Evolutionary conservation across 2,113 vertebrate species (phyloP).

Genomic region (Aphyosemion australe): DNA sequence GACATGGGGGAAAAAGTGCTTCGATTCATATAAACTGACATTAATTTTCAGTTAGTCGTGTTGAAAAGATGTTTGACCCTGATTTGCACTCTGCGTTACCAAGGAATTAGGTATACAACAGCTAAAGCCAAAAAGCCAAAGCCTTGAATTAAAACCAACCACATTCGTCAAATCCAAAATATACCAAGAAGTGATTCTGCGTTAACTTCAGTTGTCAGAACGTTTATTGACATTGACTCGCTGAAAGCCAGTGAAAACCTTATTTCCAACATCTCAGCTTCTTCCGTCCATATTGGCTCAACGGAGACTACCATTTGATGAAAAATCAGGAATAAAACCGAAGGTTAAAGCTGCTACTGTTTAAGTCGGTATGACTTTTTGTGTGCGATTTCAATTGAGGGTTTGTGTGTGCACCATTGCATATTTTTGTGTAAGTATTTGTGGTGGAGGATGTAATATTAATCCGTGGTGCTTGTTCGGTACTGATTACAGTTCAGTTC

Average conservation of each 20-base stretch:
- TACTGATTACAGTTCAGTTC: conserved; percentile 61
- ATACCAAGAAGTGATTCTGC: conserved; percentile 19
- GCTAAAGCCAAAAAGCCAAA: neutral
- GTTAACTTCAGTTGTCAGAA: conserved; percentile 38
- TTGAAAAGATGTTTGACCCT: conserved; percentile 18
- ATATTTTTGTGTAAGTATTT: conserved; percentile 46
- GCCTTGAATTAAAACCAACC: conserved; percentile 31
- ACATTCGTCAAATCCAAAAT: conserved; percentile 35
- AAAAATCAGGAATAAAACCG: conserved; percentile 35
- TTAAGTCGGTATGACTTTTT: too few species aligned
- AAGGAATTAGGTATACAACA: conserved; percentile 32
- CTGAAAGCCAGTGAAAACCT: conserved; percentile 51
- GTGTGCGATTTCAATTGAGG: conserved; percentile 20
- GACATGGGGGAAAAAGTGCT: conserved; percentile 2
- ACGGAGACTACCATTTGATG: conserved; percentile 57
- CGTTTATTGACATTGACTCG: conserved; percentile 59
- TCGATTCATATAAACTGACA: conserved; percentile 7
- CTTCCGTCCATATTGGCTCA: conserved; percentile 41
- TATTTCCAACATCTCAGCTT: conserved; percentile 39
- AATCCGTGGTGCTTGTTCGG: conserved; percentile 48
- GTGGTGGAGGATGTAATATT: conserved; percentile 54
- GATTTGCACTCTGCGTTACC: conserved; percentile 26
- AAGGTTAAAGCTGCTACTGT: conserved; percentile 31
- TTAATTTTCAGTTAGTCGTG: conserved; percentile 8
- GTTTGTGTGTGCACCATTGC: conserved; percentile 10